Percentiles rank a stretch among this genome's conserved stretches.
These are phyloP conservation scores for Delia radicum DNA, from an alignment of 1,140 invertebrate species.

Conservation along the genomic window DNA sequence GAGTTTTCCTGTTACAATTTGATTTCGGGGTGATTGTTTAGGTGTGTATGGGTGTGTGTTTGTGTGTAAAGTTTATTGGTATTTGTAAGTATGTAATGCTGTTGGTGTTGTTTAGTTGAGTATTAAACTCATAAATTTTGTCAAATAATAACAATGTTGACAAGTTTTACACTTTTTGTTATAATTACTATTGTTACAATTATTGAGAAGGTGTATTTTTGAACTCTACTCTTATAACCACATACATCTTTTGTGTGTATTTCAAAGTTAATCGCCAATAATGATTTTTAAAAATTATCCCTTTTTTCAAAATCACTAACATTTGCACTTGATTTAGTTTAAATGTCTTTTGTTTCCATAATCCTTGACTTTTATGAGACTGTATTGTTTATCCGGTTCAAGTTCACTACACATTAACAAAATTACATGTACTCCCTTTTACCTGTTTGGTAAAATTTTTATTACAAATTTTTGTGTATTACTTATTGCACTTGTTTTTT, in stretches of 20 bases:
- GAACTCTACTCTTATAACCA: background rate
- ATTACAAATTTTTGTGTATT: background rate
- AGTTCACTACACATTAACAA: background rate
- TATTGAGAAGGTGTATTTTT: background rate
- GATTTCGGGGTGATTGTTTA: too few species aligned
- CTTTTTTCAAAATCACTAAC: background rate
- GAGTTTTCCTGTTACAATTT: too few species aligned
- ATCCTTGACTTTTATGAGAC: conserved; percentile 6
- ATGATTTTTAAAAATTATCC: conserved; percentile 13
- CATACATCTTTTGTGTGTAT: background rate
- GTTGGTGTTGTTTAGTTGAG: too few species aligned
- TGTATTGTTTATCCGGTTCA: conserved; percentile 1
- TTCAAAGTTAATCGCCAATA: background rate
- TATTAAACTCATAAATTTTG: too few species aligned
- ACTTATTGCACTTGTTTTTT: background rate
- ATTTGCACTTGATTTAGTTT: conserved; percentile 6
- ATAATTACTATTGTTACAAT: background rate
- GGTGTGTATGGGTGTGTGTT: too few species aligned
- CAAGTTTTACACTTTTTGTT: conserved; percentile 24
- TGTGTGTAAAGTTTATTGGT: too few species aligned
- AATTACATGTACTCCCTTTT: background rate
- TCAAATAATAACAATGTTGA: conserved; percentile 24
- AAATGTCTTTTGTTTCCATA: background rate
- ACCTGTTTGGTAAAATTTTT: background rate
- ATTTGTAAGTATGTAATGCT: too few species aligned